Conservation (phyloP, 1,140 invertebrate species). For the Lithobius niger region DNA sequence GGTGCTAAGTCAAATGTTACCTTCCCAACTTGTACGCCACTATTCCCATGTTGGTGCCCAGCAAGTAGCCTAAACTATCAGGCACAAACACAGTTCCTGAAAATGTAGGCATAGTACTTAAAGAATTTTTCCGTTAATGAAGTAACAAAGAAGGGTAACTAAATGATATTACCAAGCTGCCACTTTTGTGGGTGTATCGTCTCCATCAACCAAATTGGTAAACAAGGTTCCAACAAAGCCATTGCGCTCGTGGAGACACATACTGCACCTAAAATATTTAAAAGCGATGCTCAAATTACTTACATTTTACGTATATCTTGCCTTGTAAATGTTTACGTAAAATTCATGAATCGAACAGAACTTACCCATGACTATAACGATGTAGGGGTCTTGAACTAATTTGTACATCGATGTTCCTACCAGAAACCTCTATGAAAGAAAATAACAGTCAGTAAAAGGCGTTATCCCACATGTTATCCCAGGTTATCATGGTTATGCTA, state of each 20-base stretch:
- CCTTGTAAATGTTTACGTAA: too few relatives aligned
- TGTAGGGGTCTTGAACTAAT: constrained; percentile 41
- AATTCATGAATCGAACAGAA: too few relatives aligned
- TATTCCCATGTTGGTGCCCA: constrained; percentile 58
- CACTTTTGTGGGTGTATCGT: constrained; percentile 44
- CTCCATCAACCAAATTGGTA: constrained; percentile 65
- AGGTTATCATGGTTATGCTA: too few relatives aligned
- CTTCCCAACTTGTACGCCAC: constrained; percentile 45
- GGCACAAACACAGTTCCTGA: constrained; percentile 66
- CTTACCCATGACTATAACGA: constrained; percentile 38
- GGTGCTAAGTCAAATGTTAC: constrained; percentile 11
- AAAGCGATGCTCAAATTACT: too few relatives aligned
- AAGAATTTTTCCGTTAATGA: too few relatives aligned
- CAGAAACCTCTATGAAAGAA: too few relatives aligned
- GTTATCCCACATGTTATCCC: not conserved
- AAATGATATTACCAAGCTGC: constrained; percentile 42
- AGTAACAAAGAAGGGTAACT: too few relatives aligned
- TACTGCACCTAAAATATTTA: constrained; percentile 43
- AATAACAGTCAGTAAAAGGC: not conserved
- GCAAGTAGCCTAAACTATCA: constrained; percentile 63
- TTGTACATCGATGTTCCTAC: constrained; percentile 3
- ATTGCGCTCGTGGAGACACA: constrained; percentile 59
- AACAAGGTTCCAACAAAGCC: constrained; percentile 62
- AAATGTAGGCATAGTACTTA: too few relatives aligned
- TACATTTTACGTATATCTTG: too few relatives aligned